These are phyloP conservation scores for Seladonia tumulorum DNA, from an alignment of 2,888 invertebrate species.

Conservation along the genomic window DNA sequence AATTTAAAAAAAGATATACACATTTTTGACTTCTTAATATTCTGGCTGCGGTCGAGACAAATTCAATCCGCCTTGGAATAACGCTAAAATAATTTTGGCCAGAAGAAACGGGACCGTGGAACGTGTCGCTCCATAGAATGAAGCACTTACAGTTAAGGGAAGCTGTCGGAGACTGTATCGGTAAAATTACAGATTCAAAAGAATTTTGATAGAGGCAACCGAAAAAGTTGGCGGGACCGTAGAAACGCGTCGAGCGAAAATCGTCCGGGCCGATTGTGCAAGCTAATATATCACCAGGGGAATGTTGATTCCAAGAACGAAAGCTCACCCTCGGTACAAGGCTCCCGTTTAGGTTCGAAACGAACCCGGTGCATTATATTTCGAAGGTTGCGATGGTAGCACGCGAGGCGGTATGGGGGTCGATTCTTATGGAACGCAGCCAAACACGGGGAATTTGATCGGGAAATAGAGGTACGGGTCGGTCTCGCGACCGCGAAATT, in stretches of 20 bases:
- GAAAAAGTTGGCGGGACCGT: background rate
- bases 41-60: no score
- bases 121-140: no score
- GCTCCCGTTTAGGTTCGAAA: background rate
- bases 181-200: no score
- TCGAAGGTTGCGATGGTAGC: conserved; percentile 6
- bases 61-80: no score
- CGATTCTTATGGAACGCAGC: conserved; percentile 10
- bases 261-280: background rate
- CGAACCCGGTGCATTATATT: background rate
- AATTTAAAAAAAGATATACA: no score
- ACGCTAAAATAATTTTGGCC: no score
- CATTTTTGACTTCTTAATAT: no score
- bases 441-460: conserved; percentile 11
- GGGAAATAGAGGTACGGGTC: background rate
- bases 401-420: background rate
- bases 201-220: background rate
- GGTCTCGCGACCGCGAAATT: background rate
- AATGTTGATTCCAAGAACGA: conserved; percentile 2
- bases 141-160: no score
- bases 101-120: no score
- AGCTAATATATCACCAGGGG: background rate
- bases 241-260: background rate
- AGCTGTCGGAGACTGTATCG: no score
- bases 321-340: conserved; percentile 1